Conservation (phyloP, 2,797 vertebrate genomes). For the Amblyopsis hoosieri region DNA sequence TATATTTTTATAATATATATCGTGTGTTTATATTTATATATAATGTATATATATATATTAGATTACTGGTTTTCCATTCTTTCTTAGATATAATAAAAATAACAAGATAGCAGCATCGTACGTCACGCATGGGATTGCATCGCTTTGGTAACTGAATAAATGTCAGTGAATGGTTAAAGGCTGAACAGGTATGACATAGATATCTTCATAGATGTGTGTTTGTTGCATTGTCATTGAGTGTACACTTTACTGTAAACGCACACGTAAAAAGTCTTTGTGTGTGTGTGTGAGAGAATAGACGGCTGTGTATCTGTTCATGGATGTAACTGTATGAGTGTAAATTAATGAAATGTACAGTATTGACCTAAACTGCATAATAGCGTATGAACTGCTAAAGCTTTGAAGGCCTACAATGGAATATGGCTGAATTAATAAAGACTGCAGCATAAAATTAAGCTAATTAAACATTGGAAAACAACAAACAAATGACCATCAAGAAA, state of each 20-base stretch:
- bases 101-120: conserved; percentile 86
- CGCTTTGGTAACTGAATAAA: conserved; percentile 80
- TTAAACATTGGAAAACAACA: conserved; percentile 46
- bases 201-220: conserved; percentile 45
- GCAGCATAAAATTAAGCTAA: conserved; percentile 46
- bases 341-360: conserved; percentile 14
- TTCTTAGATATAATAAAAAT: conserved; percentile 73
- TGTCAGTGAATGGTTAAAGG: conserved; percentile 63
- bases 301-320: conserved; percentile 8
- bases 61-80: conserved; percentile 77
- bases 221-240: conserved; percentile 59
- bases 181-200: conserved; percentile 51
- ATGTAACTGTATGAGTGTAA: conserved; percentile 6
- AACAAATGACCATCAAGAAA: conserved; percentile 75
- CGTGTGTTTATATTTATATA: conserved; percentile 44
- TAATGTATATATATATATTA: conserved; percentile 75
- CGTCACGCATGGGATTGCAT: conserved; percentile 79
- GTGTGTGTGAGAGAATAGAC: conserved; percentile 12
- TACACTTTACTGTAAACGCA: conserved; percentile 22
- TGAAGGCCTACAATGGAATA: conserved; percentile 71
- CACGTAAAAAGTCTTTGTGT: background rate
- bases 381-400: conserved; percentile 73
- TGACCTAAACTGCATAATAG: conserved; percentile 61
- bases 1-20: conserved; percentile 71
- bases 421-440: conserved; percentile 76